phyloP scores from a whole-genome alignment of 2,888 invertebrate species.

The Heliconius aoede region DNA sequence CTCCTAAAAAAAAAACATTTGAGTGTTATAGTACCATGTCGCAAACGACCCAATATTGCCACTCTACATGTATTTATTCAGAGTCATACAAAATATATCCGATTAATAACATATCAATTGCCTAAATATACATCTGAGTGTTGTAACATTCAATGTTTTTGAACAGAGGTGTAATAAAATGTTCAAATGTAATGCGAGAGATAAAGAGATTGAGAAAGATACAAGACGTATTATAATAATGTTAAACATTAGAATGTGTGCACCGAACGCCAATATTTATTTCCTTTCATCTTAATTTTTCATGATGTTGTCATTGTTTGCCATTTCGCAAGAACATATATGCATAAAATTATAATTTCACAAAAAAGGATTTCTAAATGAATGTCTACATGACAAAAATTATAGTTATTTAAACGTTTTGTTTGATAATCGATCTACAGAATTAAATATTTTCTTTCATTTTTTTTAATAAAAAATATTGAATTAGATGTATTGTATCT shows the following conservation, averaged over 20 bases:
- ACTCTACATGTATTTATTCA: conserved; percentile 26
- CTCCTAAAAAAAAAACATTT: too few relatives aligned
- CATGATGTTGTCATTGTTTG: neutral
- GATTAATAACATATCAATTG: conserved; percentile 25
- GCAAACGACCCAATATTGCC: conserved; percentile 5
- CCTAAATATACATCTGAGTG: conserved; percentile 25
- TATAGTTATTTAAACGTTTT: too few relatives aligned
- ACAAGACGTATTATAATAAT: conserved; percentile 30
- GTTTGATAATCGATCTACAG: too few relatives aligned
- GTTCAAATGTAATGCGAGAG: conserved; percentile 15
- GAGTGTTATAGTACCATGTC: neutral
- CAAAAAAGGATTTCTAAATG: neutral
- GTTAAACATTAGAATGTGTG: neutral
- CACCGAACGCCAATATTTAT: neutral
- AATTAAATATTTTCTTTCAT: neutral
- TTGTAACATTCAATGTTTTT: conserved; percentile 20
- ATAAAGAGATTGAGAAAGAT: conserved; percentile 33
- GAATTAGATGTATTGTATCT: too few relatives aligned
- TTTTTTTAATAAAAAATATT: neutral
- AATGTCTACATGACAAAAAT: too few relatives aligned
- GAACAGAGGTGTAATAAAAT: too few relatives aligned
- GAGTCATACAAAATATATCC: conserved; percentile 13
- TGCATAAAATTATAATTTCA: neutral
- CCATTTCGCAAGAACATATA: neutral
- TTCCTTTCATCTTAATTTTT: neutral